Evolutionary conservation across 2,888 invertebrate genomes (phyloP).

Genomic region (Lingula anatina): DNA sequence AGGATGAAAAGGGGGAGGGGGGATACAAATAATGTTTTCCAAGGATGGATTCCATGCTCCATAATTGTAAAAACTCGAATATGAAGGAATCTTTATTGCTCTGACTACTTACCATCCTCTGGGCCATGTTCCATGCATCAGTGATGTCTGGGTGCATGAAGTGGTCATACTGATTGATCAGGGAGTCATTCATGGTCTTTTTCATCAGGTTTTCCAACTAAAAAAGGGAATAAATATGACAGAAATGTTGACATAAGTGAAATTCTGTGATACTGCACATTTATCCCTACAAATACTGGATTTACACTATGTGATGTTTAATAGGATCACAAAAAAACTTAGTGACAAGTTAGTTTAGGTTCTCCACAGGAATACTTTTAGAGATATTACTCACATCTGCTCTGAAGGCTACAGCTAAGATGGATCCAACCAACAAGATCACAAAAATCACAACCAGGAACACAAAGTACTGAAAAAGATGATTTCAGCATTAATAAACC

Average conservation of each 20-base stretch:
- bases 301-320: not conserved
- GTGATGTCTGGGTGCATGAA: constrained; percentile 53
- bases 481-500: not conserved
- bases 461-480: constrained; percentile 60
- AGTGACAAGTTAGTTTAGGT: not conserved
- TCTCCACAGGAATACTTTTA: not conserved
- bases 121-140: constrained; percentile 76
- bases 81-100: not conserved
- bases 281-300: not conserved
- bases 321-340: not conserved
- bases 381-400: constrained; percentile 65
- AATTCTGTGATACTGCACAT: not conserved
- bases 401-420: constrained; percentile 83
- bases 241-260: constrained; percentile 1
- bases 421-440: constrained; percentile 82
- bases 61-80: not conserved
- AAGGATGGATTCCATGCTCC: too few species aligned
- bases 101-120: constrained; percentile 77
- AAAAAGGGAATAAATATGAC: not conserved
- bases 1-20: too few species aligned
- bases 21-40: too few species aligned
- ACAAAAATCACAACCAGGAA: constrained; percentile 82
- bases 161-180: constrained; percentile 58
- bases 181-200: constrained; percentile 61
- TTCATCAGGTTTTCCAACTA: constrained; percentile 54